Evolutionary conservation across 92 coral and sea anemone genomes (phyloP), one percentile per base, ranked within the genome.

Genomic region (Siderastrea radians): DNA sequence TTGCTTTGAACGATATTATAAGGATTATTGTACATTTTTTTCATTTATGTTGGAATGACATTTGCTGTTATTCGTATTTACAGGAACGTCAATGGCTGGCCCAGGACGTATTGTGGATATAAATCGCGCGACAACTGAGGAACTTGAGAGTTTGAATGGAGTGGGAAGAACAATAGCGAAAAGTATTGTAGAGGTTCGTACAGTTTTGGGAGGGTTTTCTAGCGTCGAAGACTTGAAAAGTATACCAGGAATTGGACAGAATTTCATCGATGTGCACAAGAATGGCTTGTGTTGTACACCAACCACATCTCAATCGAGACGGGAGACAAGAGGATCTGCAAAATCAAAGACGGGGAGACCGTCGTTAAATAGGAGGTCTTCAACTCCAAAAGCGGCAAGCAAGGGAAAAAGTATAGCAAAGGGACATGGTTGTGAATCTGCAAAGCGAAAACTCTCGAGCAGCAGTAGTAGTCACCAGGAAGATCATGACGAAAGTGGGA

Each of bases 141-240:
- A 98, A 68, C 89, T 98, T 66, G 96, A 87, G 61, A 87, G 92
- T 38, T 91, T 98, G 58, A 89, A 87, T 72, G 99, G 99, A 53
- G 92, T 96, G 75, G 99, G 99, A 58, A 91, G 84, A 89, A 91
- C 96, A 51, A 98, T 87, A 84, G 99, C 99, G 19, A 93, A 91
- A 71, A 91, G 93, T 59, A 98, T 98, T 62, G 89, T 95, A 44
- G 98, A 95, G 71, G 89, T 90, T 74, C 91, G 99, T 45, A 94
- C 96, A 82, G 96, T 95, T 10, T 77, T 94, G 57, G 99, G 99
- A 19, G 98, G 99, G 45, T 98, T 98, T 91, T 75, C 91, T 19
- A 88, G 93, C 70, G 79, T 98, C 6, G 95, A 94, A 67, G 98
- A 98, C 90, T 83, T 98, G 75, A 86, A 77, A 59, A 91, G 92